Percentiles rank a stretch among this genome's conserved stretches.
phyloP scores from a whole-genome alignment of 2,888 invertebrate species.

The Campoletis raptor region DNA sequence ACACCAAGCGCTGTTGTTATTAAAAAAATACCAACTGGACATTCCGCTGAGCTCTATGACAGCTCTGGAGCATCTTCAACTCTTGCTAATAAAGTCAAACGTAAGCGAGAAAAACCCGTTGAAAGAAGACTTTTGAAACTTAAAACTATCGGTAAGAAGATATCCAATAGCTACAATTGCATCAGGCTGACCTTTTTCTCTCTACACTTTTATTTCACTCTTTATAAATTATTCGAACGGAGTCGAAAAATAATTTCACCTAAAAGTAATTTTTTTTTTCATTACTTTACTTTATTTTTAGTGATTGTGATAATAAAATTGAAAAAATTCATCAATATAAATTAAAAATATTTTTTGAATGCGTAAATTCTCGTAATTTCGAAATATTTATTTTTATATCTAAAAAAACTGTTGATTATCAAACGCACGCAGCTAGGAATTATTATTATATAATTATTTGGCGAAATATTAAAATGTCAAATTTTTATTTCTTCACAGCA shows the following conservation, averaged over 20 bases:
- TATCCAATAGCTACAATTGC: background rate
- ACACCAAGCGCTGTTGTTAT: conserved; percentile 58
- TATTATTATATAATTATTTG: background rate
- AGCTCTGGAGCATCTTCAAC: conserved; percentile 65
- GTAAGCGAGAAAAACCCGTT: conserved; percentile 63
- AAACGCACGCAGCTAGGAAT: too few species aligned
- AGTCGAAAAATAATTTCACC: background rate
- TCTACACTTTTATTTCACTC: background rate
- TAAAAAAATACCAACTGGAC: conserved; percentile 37
- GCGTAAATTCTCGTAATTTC: background rate
- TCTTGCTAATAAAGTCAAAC: conserved; percentile 64
- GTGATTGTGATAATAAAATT: background rate
- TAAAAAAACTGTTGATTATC: too few species aligned
- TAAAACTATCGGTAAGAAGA: conserved; percentile 77
- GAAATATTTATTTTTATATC: background rate
- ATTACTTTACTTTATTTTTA: background rate
- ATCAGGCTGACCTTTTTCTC: background rate
- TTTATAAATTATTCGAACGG: background rate
- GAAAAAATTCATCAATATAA: too few species aligned
- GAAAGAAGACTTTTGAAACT: conserved; percentile 74
- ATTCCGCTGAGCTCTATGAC: conserved; percentile 62
- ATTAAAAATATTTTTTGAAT: background rate
- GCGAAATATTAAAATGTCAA: background rate
- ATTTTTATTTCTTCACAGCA: conserved; percentile 71
- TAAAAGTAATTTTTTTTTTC: background rate